These are phyloP conservation scores for Heliconius cydno DNA, from an alignment of 2,888 invertebrate species.

Conservation along the genomic window DNA sequence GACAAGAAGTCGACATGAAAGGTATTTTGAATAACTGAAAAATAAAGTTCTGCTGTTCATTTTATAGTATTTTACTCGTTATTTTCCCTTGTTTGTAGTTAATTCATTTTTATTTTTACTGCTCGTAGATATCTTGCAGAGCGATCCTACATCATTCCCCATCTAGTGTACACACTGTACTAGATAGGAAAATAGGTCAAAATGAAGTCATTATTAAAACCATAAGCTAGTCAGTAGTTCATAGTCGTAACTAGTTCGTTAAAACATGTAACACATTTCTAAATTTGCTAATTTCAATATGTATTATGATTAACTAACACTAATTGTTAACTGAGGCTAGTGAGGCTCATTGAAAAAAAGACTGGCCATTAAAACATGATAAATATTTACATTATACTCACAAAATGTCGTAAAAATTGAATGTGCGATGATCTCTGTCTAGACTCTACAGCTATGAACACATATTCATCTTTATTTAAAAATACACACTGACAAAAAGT, in stretches of 20 bases:
- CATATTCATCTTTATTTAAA: constrained; percentile 60
- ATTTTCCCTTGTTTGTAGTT: background rate
- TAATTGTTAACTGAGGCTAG: background rate
- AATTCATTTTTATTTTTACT: background rate
- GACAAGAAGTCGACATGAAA: background rate
- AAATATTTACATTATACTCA: constrained; percentile 57
- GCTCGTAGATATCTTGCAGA: background rate
- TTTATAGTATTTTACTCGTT: background rate
- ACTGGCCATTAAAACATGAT: background rate
- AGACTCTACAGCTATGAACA: constrained; percentile 53
- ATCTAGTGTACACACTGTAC: background rate
- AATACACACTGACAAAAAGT: constrained; percentile 23
- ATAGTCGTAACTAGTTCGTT: background rate
- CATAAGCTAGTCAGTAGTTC: background rate
- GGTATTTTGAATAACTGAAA: background rate
- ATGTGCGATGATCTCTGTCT: constrained; percentile 56
- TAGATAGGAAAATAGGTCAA: constrained; percentile 9
- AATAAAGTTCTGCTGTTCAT: background rate
- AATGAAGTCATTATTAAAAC: constrained; percentile 16
- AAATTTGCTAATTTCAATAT: background rate
- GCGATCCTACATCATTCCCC: background rate
- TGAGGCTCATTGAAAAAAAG: background rate
- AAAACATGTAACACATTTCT: background rate
- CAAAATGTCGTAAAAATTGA: constrained; percentile 60
- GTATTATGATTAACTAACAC: background rate